Base-by-base conservation (phyloP, 2,888 invertebrate genomes). In the Heterodera filipjevi region DNA sequence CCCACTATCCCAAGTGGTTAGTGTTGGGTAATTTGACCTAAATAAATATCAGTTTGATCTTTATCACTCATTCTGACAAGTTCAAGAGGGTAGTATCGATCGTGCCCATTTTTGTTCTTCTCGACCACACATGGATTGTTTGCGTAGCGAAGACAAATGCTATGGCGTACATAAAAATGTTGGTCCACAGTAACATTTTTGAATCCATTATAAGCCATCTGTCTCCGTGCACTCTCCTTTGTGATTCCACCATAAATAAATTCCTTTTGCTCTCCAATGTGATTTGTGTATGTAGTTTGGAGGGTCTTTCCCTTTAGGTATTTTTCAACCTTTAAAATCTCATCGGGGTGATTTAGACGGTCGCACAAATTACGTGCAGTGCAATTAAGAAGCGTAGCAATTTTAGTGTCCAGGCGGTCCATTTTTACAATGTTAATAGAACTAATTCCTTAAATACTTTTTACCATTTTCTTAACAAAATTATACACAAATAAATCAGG, bases 191-290 rank as follows among this genome's bases (percentile, higher is more conserved):
- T 71, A 0, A 71, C 46, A 71, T 71, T 71, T 1, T 39, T n/a
- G 10, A 71, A 46, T 0, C 30, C 46, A 3, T 53, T 53, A 30
- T 71, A 71, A 0, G 71, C 71, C 30, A 33, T 27, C 1, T 32
- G 16, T 49, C 5, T 30, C 3, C 44, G 3, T 46, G 30, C 30
- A 12, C 71, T 46, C 10, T 71, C n/a, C 27, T 12, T 39, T 12
- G n/a, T 71, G 12, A 71, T 44, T n/a, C 46, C 71, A 71, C 32
- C 71, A 30, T 30, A 71, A 12, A 71, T 44, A 44, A 71, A 71
- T 39, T 30, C 32, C 53, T 71, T 71, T 27, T 33, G 14, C 3
- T 30, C 27, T 14, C 71, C 71, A 3, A 49, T 16, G 10, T 35
- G 10, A 30, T 71, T 32, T 14, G 27, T 30, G 16, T 71, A 71